Evolutionary conservation across 2,888 invertebrate species (phyloP).

Genomic region (Leptodirus hochenwartii): DNA sequence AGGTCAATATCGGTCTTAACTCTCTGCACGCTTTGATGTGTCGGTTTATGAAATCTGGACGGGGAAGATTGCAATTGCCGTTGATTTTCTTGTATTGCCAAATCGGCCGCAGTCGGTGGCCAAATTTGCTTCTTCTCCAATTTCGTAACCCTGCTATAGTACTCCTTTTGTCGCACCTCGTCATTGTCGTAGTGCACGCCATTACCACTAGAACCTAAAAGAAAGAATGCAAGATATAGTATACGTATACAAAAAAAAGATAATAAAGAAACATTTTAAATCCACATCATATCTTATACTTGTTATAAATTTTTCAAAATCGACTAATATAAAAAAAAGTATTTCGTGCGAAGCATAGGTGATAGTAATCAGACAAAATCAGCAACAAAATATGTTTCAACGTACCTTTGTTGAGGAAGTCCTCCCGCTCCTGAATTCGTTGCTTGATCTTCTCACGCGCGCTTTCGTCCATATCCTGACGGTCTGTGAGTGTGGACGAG

Average conservation of each 20-base stretch:
- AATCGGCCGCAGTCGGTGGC: conserved; percentile 16
- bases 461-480: conserved; percentile 50
- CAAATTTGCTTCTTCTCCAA: conserved; percentile 38
- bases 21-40: conserved; percentile 30
- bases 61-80: conserved; percentile 26
- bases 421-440: conserved; percentile 79
- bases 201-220: background rate
- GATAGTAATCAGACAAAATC: too few species aligned
- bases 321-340: too few species aligned
- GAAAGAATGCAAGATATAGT: too few species aligned
- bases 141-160: conserved; percentile 64
- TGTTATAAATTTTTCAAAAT: too few species aligned
- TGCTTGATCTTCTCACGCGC: conserved; percentile 57
- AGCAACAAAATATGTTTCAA: too few species aligned
- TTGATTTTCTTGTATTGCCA: conserved; percentile 10
- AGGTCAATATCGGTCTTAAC: conserved; percentile 28
- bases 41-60: conserved; percentile 25
- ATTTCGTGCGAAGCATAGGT: too few species aligned
- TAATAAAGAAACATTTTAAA: too few species aligned
- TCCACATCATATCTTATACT: too few species aligned
- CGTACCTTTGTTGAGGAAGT: too few species aligned
- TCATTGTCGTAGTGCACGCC: conserved; percentile 10
- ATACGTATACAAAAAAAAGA: too few species aligned
- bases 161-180: conserved; percentile 39
- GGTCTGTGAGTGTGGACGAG: conserved; percentile 44